Evolutionary conservation across 2,888 invertebrate species (phyloP), one percentile per base, ranked within the genome.

Genomic region (Hyalella azteca): DNA sequence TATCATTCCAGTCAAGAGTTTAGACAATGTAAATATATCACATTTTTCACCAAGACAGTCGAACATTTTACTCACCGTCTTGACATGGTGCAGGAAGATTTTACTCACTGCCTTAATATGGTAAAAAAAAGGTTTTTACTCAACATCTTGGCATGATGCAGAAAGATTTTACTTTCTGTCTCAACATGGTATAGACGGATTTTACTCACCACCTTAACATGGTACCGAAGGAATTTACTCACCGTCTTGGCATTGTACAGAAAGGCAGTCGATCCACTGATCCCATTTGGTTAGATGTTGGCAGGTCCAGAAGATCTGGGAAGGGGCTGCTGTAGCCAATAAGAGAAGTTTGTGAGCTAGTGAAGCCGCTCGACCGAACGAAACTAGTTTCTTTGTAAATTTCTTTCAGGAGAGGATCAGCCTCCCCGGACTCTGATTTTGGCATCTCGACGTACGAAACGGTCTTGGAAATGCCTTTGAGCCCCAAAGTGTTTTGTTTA

Each of bases 361-460:
- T 75, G 75, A 75, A 39, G 32, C 41, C 75, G 75, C 19, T 45
- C 29, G 75, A 45, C 40, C 75, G 45, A 75, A 75, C 45, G 36
- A 75, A 75, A 75, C 75, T 75, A 29, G 75, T 45, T 75, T 75
- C 75, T 75, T 75, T 75, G 75, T 75, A 75, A 45, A 75, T 75
- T 75, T 78, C 60, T 60, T 78, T 78, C 22, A 78, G 66, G 41
- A 78, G 54, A 22, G 78, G 78, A 29, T 79, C 73, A 29, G 49
- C 75, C 15, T 40, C 50, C 48, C 66, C 50, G 15, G n/a, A 36
- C n/a, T 73, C 80, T 22, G 80, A 77, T 66, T 80, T 81, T 29
- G 83, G 81, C 39, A 83, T 83, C 73, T 83, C 83, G 45, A 83
- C 83, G 75, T 81, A 81, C n/a, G 83, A 81, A 15, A 81, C 81